Evolutionary conservation across 2,797 vertebrate species (phyloP).

Genomic region (Sebastes nivosus): DNA sequence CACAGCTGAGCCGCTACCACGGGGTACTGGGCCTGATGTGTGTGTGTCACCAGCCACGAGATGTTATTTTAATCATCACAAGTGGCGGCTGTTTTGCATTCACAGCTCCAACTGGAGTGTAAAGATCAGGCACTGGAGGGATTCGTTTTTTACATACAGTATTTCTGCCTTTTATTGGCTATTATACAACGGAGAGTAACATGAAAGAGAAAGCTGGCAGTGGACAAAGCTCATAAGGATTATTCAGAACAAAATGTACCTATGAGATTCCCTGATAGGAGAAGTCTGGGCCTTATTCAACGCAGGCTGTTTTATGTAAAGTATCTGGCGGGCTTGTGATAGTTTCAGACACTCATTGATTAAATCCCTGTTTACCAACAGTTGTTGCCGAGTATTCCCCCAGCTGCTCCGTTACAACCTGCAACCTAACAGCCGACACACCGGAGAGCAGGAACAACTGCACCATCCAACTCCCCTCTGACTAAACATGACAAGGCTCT

Average conservation of each 20-base stretch:
- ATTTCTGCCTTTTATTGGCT: conserved; percentile 10
- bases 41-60: background rate
- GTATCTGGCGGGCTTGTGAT: background rate
- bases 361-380: conserved; percentile 5
- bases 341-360: background rate
- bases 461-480: background rate
- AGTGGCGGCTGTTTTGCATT: background rate
- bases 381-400: background rate
- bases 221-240: background rate
- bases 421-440: background rate
- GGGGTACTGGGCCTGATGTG: background rate
- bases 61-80: conserved; percentile 4
- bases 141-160: background rate
- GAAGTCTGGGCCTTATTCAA: background rate
- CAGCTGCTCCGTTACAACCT: background rate
- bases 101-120: background rate
- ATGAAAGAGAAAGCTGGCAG: background rate
- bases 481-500: background rate
- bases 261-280: background rate
- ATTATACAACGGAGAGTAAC: background rate
- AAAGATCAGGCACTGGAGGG: background rate
- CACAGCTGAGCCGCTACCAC: background rate
- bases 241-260: background rate
- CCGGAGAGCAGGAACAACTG: background rate
- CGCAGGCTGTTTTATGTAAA: background rate